Evolutionary conservation across 2,888 invertebrate genomes (phyloP), one percentile per base, ranked within the genome.

Genomic region (Coelinius sp.): DNA sequence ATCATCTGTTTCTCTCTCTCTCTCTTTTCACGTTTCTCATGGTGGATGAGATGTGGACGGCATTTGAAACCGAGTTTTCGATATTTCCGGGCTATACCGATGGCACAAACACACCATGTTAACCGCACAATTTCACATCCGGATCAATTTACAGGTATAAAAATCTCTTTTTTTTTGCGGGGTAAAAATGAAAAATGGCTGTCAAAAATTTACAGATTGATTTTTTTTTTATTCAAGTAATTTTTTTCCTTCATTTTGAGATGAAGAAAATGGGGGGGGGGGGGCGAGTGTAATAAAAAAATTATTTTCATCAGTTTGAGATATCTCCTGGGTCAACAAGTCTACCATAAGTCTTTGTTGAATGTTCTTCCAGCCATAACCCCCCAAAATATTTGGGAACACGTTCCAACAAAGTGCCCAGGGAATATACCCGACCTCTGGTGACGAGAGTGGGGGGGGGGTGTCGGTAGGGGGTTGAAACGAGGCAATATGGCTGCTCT

Each of bases 281-380:
- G 31, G 31, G 31, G 31, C 7, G 31, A n/a, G n/a, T n/a, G n/a
- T n/a, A n/a, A n/a, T n/a, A 35, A 35, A 70, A 74, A 74, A 73
- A 75, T 75, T 73, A 76, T 75, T 73, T 73, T 75, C 73, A 74
- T 73, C 63, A 14, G 71, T 64, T 76, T 75, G 75, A 77, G 73
- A 74, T 75, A 77, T 76, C 76, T 70, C 72, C 65, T 41, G 73
- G 75, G 76, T 77, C 75, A 71, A 73, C 69, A 70, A 63, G 70
- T 68, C 68, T 20, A 68, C 70, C 41, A 77, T 76, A 76, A 77
- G 73, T 76, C 76, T 22, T 6, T 62, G 38, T 56, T n/a, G 38
- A 31, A 20, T 35, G 53, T 53, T 35, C 35, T 27, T 44, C 67
- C 49, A 41, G 25, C 75, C 71, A 59, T 71, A 72, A 73, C 71